phyloP scores from a whole-genome alignment of 2,113 vertebrate species.

The Sphaerodactylus townsendi region DNA sequence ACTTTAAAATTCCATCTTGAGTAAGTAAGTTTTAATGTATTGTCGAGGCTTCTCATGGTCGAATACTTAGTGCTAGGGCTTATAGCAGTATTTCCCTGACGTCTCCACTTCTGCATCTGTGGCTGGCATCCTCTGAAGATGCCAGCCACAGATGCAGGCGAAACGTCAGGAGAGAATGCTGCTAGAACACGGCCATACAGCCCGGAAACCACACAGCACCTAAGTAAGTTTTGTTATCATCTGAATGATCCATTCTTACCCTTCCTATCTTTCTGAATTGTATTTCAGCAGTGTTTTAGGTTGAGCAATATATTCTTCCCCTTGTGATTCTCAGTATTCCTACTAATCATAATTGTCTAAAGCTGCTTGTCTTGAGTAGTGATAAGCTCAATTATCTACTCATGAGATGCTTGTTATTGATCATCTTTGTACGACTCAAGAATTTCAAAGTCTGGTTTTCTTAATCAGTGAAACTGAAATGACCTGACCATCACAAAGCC shows the following conservation, averaged over 20 bases:
- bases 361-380: constrained; percentile 21
- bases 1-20: not conserved
- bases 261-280: not conserved
- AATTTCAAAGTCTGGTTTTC: constrained; percentile 46
- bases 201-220: no score
- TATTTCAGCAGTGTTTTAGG: not conserved
- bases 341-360: constrained; percentile 31
- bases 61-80: no score
- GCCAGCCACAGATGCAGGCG: no score
- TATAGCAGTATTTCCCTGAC: no score
- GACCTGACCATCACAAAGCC: not conserved
- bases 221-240: not conserved
- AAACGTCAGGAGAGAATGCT: no score
- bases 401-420: constrained; percentile 42
- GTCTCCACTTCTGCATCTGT: no score
- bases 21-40: no score
- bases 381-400: constrained; percentile 45
- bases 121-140: no score
- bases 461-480: not conserved
- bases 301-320: not conserved
- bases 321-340: not conserved
- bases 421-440: not conserved
- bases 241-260: fast-evolving
- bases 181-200: no score
- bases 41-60: no score